Evolutionary conservation across 2,797 vertebrate genomes (phyloP), one percentile per base, ranked within the genome.

Genomic region (Artibeus lituratus): DNA sequence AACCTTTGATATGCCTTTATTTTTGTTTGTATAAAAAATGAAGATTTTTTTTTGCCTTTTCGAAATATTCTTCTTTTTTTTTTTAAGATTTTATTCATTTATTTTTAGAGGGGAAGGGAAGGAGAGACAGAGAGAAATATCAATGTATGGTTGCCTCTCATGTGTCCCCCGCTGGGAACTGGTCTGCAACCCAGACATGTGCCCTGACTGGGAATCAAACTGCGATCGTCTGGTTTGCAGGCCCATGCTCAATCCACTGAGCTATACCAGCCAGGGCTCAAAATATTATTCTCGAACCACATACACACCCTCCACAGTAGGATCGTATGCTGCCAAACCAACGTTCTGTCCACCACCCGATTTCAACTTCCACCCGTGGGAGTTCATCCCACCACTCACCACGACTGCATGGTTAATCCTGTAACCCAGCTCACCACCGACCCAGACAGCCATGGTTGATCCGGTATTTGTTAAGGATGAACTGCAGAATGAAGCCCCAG

Each of bases 391-490:
- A 19, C 7, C 15, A 44, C 44, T 29, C 22, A 1, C 49, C 42
- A 37, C 15, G 29, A 14, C 18, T 10, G 8, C 44, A 44, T 0
- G 7, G n/a, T 44, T 82, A 10, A 32, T 24, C 32, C 67, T 42
- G 6, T 15, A 37, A 62, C 35, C 35, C 15, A 11, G n/a, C 37
- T 32, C 7, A 57, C 57, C 70, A 32, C n/a, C 35, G 12, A 39
- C 35, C 65, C 16, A 10, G 55, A 49, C 53, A 77, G 42, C n/a
- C 15, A 15, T 32, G 29, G 49, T 19, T 16, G 55, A 72, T 8
- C 39, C 0, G 0, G 5, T 53, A 0, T 55, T 24, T 42, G 62
- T 37, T 21, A 18, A 73, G 32, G 24, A 9, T 32, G 22, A 72
- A 42, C 29, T 21, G 12, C 12, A 44, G 47, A 85, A 29, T 7